Evolutionary conservation across 1,140 invertebrate species (phyloP).

Genomic region (Drosophila ananassae): DNA sequence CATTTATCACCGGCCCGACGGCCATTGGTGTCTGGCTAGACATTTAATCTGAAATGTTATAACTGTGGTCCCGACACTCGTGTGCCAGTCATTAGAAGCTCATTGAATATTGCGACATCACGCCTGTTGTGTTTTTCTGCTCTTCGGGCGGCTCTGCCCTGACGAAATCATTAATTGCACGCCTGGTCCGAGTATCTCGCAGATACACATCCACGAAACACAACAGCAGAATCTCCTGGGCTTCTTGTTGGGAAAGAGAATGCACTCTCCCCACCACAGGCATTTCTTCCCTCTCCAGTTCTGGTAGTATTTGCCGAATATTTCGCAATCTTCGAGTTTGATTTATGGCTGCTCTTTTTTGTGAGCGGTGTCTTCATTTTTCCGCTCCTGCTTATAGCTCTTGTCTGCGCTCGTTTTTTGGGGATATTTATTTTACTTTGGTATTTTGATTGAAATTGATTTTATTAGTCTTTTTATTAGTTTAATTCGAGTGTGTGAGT

Average conservation of each 20-base stretch:
- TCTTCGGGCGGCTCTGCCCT: background rate
- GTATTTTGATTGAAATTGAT: slow-evolving; percentile 74
- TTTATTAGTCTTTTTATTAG: slow-evolving; percentile 69
- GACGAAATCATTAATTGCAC: slow-evolving; percentile 62
- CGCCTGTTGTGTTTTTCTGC: slow-evolving; percentile 25
- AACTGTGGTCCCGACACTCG: slow-evolving; percentile 42
- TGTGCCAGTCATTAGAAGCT: slow-evolving; percentile 70
- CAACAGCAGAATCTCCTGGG: background rate
- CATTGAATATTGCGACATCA: slow-evolving; percentile 73
- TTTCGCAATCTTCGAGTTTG: slow-evolving; percentile 48
- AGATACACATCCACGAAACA: slow-evolving; percentile 24
- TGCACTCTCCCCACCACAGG: background rate
- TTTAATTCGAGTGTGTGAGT: slow-evolving; percentile 38
- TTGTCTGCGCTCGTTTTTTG: slow-evolving; percentile 19
- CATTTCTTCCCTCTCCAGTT: slow-evolving; percentile 1
- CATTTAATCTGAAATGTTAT: slow-evolving; percentile 42
- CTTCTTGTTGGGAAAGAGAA: background rate
- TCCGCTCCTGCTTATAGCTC: slow-evolving; percentile 46
- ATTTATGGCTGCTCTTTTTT: slow-evolving; percentile 51
- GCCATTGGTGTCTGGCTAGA: slow-evolving; percentile 28
- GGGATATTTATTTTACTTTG: slow-evolving; percentile 45
- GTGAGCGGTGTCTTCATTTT: slow-evolving; percentile 10
- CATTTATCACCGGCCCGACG: slow-evolving; percentile 28
- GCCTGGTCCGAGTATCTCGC: slow-evolving; percentile 23
- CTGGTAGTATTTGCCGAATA: slow-evolving; percentile 57